Percentiles rank a stretch among this genome's conserved stretches.
Conservation (phyloP, 2,113 vertebrate species). For the Spea bombifrons region DNA sequence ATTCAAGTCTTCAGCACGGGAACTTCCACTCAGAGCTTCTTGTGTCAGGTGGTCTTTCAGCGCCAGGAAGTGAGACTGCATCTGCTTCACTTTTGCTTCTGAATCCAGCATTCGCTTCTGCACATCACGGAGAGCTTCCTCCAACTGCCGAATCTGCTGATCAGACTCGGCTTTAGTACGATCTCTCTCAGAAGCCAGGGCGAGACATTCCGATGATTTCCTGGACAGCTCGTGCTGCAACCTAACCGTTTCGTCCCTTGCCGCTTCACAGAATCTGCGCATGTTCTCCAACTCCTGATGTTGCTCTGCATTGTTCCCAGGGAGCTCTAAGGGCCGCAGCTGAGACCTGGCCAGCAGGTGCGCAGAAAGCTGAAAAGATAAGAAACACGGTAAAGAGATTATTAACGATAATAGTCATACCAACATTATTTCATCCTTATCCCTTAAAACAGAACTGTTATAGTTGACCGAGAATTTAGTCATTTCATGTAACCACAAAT, state of each 20-base stretch:
- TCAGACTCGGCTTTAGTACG: constrained; percentile 80
- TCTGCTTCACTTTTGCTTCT: constrained; percentile 92
- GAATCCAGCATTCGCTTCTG: constrained; percentile 98
- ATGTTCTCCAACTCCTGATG: constrained; percentile 73
- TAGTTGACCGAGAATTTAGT: no score
- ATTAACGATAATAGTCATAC: neutral
- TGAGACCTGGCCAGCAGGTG: constrained; percentile 66
- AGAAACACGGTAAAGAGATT: neutral
- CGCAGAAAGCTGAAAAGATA: constrained; percentile 34
- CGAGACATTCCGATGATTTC: constrained; percentile 78
- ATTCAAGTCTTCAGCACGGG: constrained; percentile 77
- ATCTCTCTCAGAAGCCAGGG: constrained; percentile 72
- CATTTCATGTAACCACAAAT: no score
- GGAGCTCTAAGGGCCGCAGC: constrained; percentile 75
- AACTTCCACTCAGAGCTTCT: constrained; percentile 59
- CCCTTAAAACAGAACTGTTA: no score
- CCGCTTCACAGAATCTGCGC: constrained; percentile 68
- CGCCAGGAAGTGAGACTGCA: constrained; percentile 90
- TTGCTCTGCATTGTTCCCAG: constrained; percentile 68
- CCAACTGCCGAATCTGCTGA: constrained; percentile 83
- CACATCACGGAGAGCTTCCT: constrained; percentile 89
- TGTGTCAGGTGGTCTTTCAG: constrained; percentile 83
- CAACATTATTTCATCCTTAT: no score
- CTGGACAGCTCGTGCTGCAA: constrained; percentile 76
- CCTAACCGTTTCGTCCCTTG: constrained; percentile 71